phyloP scores from a whole-genome alignment of 2,797 vertebrate genomes.

The Enteromius fasciolatus region DNA sequence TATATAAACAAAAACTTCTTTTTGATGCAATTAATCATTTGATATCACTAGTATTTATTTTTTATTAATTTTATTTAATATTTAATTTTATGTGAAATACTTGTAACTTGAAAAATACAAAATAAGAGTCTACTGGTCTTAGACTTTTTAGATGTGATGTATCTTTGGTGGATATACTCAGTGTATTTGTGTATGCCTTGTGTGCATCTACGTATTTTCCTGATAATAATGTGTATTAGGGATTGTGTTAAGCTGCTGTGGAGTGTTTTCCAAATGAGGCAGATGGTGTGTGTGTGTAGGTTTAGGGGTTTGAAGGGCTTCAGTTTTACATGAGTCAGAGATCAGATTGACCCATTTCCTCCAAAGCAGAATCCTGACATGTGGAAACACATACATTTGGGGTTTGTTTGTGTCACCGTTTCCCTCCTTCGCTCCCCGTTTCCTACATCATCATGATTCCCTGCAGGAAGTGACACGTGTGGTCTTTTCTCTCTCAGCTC shows the following conservation, averaged over 20 bases:
- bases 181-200: not conserved
- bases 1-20: no score
- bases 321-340: conserved; percentile 49
- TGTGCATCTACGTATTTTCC: conserved; percentile 22
- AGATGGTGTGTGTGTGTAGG: conserved; percentile 39
- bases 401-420: conserved; percentile 26
- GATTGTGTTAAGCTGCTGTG: conserved; percentile 45
- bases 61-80: not conserved
- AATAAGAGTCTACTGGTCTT: not conserved
- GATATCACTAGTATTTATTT: not conserved
- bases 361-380: conserved; percentile 7
- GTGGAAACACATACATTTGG: conserved; percentile 28
- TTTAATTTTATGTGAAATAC: not conserved
- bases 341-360: conserved; percentile 55
- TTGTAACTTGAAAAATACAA: not conserved
- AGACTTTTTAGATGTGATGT: not conserved
- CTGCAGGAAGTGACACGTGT: conserved; percentile 55
- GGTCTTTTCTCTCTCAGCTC: conserved; percentile 40
- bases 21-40: no score
- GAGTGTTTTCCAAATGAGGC: conserved; percentile 48
- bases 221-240: conserved; percentile 38
- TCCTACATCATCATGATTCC: conserved; percentile 45
- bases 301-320: conserved; percentile 31
- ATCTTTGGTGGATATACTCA: not conserved
- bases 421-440: not conserved